Base-by-base conservation (phyloP, 53 echinoderm and acorn worm genomes). In the Holothuria leucospilota region DNA sequence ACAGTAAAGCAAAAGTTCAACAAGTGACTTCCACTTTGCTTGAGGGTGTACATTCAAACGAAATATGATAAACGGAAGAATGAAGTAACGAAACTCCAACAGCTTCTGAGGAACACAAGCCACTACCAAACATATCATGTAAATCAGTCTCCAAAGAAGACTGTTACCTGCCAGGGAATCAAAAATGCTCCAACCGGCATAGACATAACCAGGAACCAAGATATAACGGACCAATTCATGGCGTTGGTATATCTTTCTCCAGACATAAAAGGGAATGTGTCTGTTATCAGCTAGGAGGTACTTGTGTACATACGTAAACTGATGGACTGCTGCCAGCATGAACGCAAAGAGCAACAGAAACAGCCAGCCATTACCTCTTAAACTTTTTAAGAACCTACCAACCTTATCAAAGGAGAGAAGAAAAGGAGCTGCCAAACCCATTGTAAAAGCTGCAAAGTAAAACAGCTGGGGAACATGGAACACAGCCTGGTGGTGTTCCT, bases 201-300 rank as follows among this genome's bases (percentile, higher is more conserved):
- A 98, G 40, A 95, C 40, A 63, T 91, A 95, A 15, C 91, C 84
- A 18, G 95, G 98, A 23, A 98, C 77, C 21, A 98, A 90, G 34
- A 83, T 66, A 27, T 89, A 93, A 61, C 87, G 91, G 58, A 92
- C 71, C 20, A 90, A 77, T 46, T 86, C 77, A 61, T 95, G 92
- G 21, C 93, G 82, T 75, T 92, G 88, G 84, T 90, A 95, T 21
- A 98, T 73, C 63, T 90, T 92, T 51, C 90, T 91, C 98, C 98
- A 98, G 68, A 98, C 78, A 58, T 95, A 95, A 78, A 95, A 98
- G 25, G 93, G 91, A 63, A 95, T 91, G 65, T 98, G 98, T 25
- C 98, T 87, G 85, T 98, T 98, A 82, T 98, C 98, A 4, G 98
- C 95, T 39, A 98, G 85, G 18, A 98, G 92, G 78, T 93, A 98